These are phyloP conservation scores for Donacobius atricapilla DNA, from an alignment of 2,113 vertebrate species.

Conservation along the genomic window DNA sequence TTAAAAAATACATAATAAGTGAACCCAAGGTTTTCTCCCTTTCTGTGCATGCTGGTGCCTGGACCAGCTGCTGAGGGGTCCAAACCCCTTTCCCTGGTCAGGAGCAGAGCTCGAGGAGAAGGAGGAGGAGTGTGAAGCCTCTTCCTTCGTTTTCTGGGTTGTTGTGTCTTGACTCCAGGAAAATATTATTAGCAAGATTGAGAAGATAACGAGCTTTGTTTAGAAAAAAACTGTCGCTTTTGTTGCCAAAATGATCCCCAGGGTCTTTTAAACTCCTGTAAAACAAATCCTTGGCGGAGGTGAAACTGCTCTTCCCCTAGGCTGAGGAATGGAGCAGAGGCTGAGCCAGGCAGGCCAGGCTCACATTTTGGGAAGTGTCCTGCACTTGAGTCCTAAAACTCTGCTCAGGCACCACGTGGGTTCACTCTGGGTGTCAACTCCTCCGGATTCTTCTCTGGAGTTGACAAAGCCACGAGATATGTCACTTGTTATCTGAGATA, in stretches of 20 bases:
- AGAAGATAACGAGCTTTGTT: not conserved
- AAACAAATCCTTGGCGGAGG: not conserved
- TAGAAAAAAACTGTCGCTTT: not conserved
- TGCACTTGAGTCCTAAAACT: not conserved
- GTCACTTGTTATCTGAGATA: not conserved
- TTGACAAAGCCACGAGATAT: not conserved
- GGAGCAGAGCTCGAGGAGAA: not conserved
- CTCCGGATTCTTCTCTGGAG: not conserved
- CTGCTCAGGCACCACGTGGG: fast-evolving
- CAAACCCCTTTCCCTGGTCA: not conserved
- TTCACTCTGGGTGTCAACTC: not conserved
- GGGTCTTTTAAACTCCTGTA: not conserved
- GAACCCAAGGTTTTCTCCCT: not conserved
- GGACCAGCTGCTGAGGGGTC: not conserved
- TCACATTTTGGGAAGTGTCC: not conserved
- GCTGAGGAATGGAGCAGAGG: not conserved
- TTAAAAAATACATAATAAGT: not conserved
- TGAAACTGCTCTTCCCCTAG: not conserved
- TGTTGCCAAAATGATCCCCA: not conserved
- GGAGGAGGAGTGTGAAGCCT: not conserved
- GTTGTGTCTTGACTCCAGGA: not conserved
- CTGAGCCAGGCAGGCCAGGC: not conserved
- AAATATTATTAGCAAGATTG: not conserved
- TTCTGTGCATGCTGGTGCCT: fast-evolving
- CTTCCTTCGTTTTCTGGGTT: not conserved